Evolutionary conservation across 2,888 invertebrate species (phyloP).

Genomic region (Terebella lapidaria): DNA sequence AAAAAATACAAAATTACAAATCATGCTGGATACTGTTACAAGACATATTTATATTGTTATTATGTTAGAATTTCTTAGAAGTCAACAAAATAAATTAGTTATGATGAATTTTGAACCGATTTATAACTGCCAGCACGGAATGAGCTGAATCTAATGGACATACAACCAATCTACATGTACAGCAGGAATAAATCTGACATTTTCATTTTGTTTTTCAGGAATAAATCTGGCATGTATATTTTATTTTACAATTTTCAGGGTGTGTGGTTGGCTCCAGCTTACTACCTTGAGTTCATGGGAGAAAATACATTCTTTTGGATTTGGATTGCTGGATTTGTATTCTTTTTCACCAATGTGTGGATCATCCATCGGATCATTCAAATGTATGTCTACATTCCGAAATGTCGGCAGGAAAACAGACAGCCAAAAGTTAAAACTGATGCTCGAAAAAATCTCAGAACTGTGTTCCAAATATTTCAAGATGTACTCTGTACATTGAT

Average conservation of each 20-base stretch:
- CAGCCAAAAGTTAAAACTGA: too few relatives aligned
- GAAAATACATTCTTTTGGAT: constrained; percentile 76
- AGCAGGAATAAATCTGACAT: too few relatives aligned
- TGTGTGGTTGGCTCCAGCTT: constrained; percentile 85
- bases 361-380: constrained; percentile 19
- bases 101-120: too few relatives aligned
- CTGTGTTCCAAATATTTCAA: too few relatives aligned
- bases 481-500: too few relatives aligned
- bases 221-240: too few relatives aligned
- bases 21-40: neutral
- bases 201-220: too few relatives aligned
- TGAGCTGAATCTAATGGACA: neutral
- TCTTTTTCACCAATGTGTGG: constrained; percentile 74
- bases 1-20: too few relatives aligned
- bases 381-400: neutral
- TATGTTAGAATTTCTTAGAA: neutral
- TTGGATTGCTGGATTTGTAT: constrained; percentile 77
- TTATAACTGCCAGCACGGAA: too few relatives aligned
- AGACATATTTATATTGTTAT: neutral
- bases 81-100: too few relatives aligned
- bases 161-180: too few relatives aligned
- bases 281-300: constrained; percentile 83
- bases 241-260: constrained; percentile 68
- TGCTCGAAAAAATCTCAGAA: too few relatives aligned
- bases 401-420: neutral